These are phyloP conservation scores for Blastobasis adustella DNA, from an alignment of 2,888 invertebrate genomes.

Conservation along the genomic window DNA sequence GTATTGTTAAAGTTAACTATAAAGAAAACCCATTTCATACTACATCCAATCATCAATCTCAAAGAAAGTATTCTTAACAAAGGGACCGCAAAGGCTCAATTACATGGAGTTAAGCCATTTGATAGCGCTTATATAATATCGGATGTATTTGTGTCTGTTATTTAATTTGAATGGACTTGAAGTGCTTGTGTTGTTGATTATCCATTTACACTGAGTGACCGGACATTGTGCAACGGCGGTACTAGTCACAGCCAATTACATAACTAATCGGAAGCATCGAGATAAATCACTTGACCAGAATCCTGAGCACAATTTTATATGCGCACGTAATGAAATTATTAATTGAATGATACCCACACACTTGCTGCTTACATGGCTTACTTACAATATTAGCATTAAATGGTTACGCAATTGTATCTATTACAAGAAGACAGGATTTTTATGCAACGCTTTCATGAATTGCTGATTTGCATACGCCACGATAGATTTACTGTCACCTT, in stretches of 20 bases:
- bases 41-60: too few species aligned
- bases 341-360: conserved; percentile 23
- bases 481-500: background rate
- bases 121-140: too few species aligned
- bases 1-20: too few species aligned
- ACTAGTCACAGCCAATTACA: conserved; percentile 17
- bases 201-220: conserved; percentile 16
- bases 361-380: conserved; percentile 24
- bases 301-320: conserved; percentile 18
- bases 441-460: background rate
- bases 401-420: conserved; percentile 2
- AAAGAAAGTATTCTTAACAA: too few species aligned
- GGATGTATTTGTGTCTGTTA: background rate
- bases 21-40: too few species aligned
- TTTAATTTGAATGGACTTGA: conserved; percentile 7
- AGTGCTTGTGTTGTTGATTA: conserved; percentile 11
- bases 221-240: conserved; percentile 22
- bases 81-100: too few species aligned
- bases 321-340: conserved; percentile 32
- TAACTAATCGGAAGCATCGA: conserved; percentile 26
- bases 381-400: conserved; percentile 19
- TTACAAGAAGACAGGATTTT: background rate
- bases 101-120: too few species aligned
- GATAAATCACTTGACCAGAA: conserved; percentile 12
- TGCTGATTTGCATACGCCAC: background rate